phyloP scores from a whole-genome alignment of 2,888 invertebrate genomes.

The Syrphus vitripennis region DNA sequence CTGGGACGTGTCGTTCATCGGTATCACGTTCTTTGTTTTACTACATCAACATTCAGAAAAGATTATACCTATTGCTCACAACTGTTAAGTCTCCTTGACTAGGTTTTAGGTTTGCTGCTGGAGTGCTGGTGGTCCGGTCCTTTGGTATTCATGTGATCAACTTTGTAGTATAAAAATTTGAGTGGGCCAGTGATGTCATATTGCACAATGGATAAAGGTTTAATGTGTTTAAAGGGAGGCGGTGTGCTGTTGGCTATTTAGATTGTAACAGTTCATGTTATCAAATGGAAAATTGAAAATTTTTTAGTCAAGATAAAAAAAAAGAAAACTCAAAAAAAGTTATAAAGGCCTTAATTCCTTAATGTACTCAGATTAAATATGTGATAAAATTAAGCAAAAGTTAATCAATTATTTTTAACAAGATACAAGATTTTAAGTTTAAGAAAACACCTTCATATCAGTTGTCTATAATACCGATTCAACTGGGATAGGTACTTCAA shows the following conservation, averaged over 20 bases:
- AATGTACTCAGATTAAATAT: too few relatives aligned
- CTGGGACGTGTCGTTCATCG: slow-evolving; percentile 10
- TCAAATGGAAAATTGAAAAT: not conserved
- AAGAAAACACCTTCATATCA: too few relatives aligned
- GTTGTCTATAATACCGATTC: too few relatives aligned
- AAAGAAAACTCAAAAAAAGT: not conserved
- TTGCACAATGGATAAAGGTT: not conserved
- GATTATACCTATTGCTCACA: slow-evolving; percentile 47
- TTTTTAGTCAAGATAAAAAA: not conserved
- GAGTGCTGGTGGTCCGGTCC: slow-evolving; percentile 14
- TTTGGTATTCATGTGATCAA: slow-evolving; percentile 53
- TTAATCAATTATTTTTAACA: too few relatives aligned
- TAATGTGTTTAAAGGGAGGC: not conserved
- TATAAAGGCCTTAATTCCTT: too few relatives aligned
- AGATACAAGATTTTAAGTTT: too few relatives aligned
- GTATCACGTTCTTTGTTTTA: slow-evolving; percentile 60
- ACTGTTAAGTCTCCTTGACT: slow-evolving; percentile 16
- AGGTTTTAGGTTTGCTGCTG: not conserved
- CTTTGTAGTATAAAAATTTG: slow-evolving; percentile 9
- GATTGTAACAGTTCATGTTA: slow-evolving; percentile 7
- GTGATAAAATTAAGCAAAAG: too few relatives aligned
- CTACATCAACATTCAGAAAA: slow-evolving; percentile 47
- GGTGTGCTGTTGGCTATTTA: not conserved
- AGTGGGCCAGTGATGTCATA: not conserved
- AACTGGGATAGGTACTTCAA: too few relatives aligned